Evolutionary conservation across 92 coral and sea anemone genomes (phyloP).

Genomic region (Porites divaricata): DNA sequence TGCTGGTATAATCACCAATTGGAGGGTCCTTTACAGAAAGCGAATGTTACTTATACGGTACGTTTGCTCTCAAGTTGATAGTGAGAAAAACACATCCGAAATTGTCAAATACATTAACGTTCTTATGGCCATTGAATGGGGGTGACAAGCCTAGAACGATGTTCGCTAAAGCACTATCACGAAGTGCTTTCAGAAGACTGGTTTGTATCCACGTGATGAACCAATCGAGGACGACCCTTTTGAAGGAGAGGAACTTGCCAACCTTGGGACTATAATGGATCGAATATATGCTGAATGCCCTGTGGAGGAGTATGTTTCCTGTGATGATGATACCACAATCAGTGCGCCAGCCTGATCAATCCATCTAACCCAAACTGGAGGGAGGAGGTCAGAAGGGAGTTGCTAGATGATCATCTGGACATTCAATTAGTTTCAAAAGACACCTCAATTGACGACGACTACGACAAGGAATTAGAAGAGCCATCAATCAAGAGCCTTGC

Average conservation of each 20-base stretch:
- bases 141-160: neutral
- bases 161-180: slow-evolving; percentile 25
- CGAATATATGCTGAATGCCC: slow-evolving; percentile 46
- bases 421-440: slow-evolving; percentile 51
- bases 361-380: slow-evolving; percentile 46
- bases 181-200: slow-evolving; percentile 57
- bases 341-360: slow-evolving; percentile 49
- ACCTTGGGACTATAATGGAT: slow-evolving; percentile 50
- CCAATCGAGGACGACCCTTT: slow-evolving; percentile 54
- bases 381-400: slow-evolving; percentile 47
- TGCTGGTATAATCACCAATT: slow-evolving; percentile 24
- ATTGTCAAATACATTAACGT: slow-evolving; percentile 58
- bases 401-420: slow-evolving; percentile 40
- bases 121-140: slow-evolving; percentile 62
- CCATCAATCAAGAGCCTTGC: slow-evolving; percentile 36
- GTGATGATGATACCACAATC: slow-evolving; percentile 52
- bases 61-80: slow-evolving; percentile 51
- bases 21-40: slow-evolving; percentile 55
- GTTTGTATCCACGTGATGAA: slow-evolving; percentile 33
- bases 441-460: slow-evolving; percentile 50
- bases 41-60: slow-evolving; percentile 54
- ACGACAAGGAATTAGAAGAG: slow-evolving; percentile 48
- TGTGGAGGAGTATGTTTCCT: slow-evolving; percentile 52
- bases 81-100: slow-evolving; percentile 44
- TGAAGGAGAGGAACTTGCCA: slow-evolving; percentile 64